A percentile compares a stretch with the other conserved stretches of the same genome.
Conservation (phyloP, 2,888 invertebrate genomes). For the Troglohyphantes excavatus region DNA sequence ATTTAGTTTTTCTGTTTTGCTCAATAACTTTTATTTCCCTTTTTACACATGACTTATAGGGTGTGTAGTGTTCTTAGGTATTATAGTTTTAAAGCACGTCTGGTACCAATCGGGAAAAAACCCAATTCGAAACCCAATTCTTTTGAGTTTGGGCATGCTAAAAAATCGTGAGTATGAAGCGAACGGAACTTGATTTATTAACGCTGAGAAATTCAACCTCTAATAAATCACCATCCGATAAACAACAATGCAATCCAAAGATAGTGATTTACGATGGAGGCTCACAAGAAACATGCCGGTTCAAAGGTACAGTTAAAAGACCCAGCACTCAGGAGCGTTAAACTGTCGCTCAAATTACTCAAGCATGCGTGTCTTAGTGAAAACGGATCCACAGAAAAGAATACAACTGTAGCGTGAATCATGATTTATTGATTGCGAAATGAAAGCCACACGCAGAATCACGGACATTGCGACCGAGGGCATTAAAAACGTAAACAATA, state of each 20-base stretch:
- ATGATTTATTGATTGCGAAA: slow-evolving; percentile 46
- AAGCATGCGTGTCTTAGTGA: slow-evolving; percentile 67
- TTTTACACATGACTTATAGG: background rate
- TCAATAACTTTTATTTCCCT: background rate
- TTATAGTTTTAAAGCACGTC: slow-evolving; percentile 1
- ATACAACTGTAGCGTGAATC: slow-evolving; percentile 39
- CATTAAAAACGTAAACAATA: slow-evolving; percentile 32
- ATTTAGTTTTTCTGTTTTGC: no score
- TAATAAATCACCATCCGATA: slow-evolving; percentile 37
- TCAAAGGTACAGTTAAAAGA: background rate
- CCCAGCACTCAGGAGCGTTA: slow-evolving; percentile 11
- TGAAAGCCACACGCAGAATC: slow-evolving; percentile 34
- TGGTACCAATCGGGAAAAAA: background rate
- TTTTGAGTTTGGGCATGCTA: background rate
- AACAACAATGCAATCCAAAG: background rate
- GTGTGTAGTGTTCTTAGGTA: background rate
- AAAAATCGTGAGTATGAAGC: slow-evolving; percentile 4
- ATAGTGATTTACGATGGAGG: slow-evolving; percentile 47
- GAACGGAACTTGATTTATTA: slow-evolving; percentile 30
- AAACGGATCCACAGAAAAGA: slow-evolving; percentile 62
- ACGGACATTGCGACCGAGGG: slow-evolving; percentile 31
- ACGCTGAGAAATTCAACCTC: slow-evolving; percentile 11
- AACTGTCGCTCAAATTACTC: slow-evolving; percentile 49
- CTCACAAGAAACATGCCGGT: slow-evolving; percentile 5
- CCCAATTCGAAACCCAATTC: background rate